These are phyloP conservation scores for Temnothorax curvispinosus DNA, from an alignment of 1,140 invertebrate genomes.

Conservation along the genomic window DNA sequence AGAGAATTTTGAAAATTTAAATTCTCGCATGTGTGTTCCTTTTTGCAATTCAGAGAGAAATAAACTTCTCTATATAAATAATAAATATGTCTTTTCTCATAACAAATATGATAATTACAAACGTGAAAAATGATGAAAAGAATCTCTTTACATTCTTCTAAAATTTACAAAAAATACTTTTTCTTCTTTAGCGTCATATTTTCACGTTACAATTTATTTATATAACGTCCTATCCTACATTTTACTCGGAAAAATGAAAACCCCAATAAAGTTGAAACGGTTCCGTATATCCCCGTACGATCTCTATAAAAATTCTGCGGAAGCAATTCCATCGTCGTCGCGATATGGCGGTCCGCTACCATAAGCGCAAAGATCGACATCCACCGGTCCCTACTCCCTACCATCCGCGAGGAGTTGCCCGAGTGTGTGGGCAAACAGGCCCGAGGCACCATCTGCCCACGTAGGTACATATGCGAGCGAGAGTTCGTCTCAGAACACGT, in stretches of 20 bases:
- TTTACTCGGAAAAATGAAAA: neutral
- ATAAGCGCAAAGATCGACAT: constrained; percentile 52
- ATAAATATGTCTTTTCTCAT: neutral
- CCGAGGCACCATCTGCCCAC: constrained; percentile 77
- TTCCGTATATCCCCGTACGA: too few relatives aligned
- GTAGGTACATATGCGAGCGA: constrained; percentile 54
- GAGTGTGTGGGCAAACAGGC: constrained; percentile 82
- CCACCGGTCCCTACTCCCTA: constrained; percentile 28
- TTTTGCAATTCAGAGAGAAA: neutral
- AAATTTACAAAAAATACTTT: neutral
- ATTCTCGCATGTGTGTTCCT: neutral
- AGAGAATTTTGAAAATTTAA: neutral
- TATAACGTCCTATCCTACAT: neutral
- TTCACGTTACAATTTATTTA: neutral
- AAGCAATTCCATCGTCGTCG: neutral
- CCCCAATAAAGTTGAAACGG: neutral
- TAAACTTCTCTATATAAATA: neutral
- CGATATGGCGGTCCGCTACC: neutral
- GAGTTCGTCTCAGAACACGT: constrained; percentile 17
- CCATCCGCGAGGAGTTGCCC: constrained; percentile 51
- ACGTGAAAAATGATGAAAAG: neutral
- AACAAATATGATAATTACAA: neutral
- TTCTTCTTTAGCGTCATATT: neutral
- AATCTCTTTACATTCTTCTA: neutral
- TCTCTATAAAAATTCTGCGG: constrained; percentile 10